Evolutionary conservation across 2,888 invertebrate genomes (phyloP).

Genomic region (Rutpela maculata): DNA sequence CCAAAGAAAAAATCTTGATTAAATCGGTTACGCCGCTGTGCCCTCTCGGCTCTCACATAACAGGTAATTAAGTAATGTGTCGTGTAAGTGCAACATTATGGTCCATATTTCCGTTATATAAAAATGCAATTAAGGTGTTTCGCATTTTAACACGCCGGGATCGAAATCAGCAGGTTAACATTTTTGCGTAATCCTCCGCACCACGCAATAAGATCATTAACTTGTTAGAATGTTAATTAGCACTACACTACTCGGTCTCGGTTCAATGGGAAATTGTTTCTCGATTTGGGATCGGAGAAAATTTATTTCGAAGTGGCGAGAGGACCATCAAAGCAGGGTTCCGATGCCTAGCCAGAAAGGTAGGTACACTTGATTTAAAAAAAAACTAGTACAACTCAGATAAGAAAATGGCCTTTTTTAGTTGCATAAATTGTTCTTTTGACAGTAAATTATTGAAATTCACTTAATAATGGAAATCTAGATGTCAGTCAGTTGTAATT

Average conservation of each 20-base stretch:
- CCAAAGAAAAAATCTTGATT: neutral
- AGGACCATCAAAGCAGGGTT: no score
- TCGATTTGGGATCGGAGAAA: neutral
- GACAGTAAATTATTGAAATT: no score
- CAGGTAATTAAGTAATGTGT: conserved; percentile 32
- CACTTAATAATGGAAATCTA: no score
- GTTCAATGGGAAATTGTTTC: neutral
- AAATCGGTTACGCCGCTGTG: conserved; percentile 20
- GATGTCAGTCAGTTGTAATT: no score
- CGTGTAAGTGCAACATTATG: conserved; percentile 23
- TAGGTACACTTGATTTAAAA: no score
- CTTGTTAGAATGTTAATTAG: conserved; percentile 4
- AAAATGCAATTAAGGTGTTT: conserved; percentile 19
- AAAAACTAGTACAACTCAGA: no score
- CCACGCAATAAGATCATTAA: conserved; percentile 7
- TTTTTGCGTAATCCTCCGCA: neutral
- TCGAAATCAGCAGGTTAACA: neutral
- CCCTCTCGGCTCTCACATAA: neutral
- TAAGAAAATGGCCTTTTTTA: no score
- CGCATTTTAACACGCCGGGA: neutral
- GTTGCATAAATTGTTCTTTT: no score
- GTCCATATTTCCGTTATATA: conserved; percentile 17
- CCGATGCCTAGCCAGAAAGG: no score
- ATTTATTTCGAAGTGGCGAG: neutral
- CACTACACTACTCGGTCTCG: neutral